phyloP scores from a whole-genome alignment of 2,797 vertebrate species.

The Carcharodon carcharias region DNA sequence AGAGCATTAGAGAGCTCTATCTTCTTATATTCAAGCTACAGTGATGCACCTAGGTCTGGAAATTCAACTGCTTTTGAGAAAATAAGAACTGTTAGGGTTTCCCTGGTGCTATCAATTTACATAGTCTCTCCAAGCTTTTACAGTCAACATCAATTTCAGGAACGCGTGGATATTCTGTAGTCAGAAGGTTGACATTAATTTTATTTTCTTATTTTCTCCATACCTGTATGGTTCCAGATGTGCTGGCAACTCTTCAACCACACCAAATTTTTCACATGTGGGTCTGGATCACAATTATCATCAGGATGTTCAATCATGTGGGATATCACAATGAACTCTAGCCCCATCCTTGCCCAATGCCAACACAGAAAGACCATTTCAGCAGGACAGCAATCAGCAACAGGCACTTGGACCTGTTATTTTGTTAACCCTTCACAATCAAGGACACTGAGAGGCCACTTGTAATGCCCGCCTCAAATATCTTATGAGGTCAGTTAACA shows the following conservation, averaged over 20 bases:
- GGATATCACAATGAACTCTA: not conserved
- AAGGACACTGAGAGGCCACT: not conserved
- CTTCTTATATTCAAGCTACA: not conserved
- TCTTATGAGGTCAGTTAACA: not conserved
- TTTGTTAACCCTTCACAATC: not conserved
- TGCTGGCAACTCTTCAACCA: not conserved
- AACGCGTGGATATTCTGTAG: not conserved
- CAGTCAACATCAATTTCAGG: not conserved
- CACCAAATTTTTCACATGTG: not conserved
- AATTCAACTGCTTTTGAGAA: not conserved
- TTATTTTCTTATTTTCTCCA: not conserved
- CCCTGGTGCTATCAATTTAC: not conserved
- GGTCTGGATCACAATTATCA: not conserved
- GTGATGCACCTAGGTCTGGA: not conserved
- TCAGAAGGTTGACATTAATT: not conserved
- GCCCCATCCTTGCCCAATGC: not conserved
- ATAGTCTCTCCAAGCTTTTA: not conserved
- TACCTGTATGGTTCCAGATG: not conserved
- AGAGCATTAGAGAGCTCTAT: not conserved
- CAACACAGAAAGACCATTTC: not conserved
- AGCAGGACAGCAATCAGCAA: not conserved
- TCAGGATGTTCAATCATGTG: not conserved
- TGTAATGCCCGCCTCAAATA: not conserved
- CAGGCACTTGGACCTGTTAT: not conserved
- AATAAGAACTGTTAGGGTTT: not conserved